Percentiles rank a stretch among this genome's conserved stretches.
These are phyloP conservation scores for Rambutsinella grinnellia DNA, from an alignment of 2,888 invertebrate genomes.

Conservation along the genomic window DNA sequence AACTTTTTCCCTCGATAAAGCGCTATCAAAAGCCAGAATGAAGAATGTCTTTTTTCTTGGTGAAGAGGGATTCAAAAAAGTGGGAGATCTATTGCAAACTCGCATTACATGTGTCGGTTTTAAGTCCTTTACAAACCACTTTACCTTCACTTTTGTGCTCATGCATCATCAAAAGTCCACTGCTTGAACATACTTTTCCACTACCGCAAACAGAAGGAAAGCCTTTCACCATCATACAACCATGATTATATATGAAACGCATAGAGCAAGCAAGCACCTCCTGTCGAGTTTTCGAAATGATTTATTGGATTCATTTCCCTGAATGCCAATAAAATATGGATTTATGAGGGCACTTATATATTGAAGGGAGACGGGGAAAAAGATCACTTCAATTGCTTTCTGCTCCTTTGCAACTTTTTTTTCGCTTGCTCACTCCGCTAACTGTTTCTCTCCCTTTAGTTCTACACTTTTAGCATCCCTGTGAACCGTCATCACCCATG, in stretches of 20 bases:
- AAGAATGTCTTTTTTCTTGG: not conserved
- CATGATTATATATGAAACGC: too few relatives aligned
- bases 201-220: conserved; percentile 4
- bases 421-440: not conserved
- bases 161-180: conserved; percentile 22
- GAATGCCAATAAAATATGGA: conserved; percentile 65
- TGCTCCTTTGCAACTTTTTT: conserved; percentile 22
- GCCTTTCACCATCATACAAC: too few relatives aligned
- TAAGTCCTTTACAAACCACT: conserved; percentile 43
- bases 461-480: conserved; percentile 12
- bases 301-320: conserved; percentile 65
- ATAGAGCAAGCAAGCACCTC: conserved; percentile 37
- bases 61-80: conserved; percentile 17
- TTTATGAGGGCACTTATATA: conserved; percentile 64
- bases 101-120: conserved; percentile 20
- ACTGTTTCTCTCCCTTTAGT: not conserved
- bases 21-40: not conserved
- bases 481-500: conserved; percentile 16
- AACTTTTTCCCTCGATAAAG: not conserved
- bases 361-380: conserved; percentile 21
- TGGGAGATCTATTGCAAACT: conserved; percentile 21
- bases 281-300: conserved; percentile 61
- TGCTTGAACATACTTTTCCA: conserved; percentile 6
- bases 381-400: conserved; percentile 54
- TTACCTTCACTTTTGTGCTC: conserved; percentile 17